Percentiles rank a stretch among this genome's conserved stretches.
phyloP scores from a whole-genome alignment of 2,888 invertebrate genomes.

The Drosophila paranaensis region DNA sequence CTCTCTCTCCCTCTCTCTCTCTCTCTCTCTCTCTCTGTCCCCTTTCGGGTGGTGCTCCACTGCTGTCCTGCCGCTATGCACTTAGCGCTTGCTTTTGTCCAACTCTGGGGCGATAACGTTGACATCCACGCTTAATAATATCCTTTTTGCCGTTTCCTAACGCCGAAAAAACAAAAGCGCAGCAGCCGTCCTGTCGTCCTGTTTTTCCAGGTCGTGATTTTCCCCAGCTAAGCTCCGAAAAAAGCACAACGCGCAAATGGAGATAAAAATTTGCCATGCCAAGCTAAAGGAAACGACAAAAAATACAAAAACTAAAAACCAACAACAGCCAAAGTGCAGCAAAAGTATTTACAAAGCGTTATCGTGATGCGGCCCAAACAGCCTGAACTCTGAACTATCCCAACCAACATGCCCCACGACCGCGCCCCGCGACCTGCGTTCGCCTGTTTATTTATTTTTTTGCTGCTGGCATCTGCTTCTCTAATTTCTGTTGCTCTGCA shows the following conservation, averaged over 20 bases:
- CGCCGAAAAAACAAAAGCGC: constrained; percentile 74
- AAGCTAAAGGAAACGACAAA: constrained; percentile 74
- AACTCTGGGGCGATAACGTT: constrained; percentile 68
- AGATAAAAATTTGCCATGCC: constrained; percentile 78
- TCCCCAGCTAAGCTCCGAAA: constrained; percentile 49
- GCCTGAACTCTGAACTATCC: constrained; percentile 62
- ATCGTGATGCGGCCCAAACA: constrained; percentile 71
- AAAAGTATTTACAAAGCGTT: constrained; percentile 80
- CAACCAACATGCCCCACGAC: constrained; percentile 12
- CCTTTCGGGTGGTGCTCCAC: background rate
- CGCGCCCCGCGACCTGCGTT: constrained; percentile 39
- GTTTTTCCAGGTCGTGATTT: constrained; percentile 71
- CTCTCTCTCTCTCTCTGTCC: background rate
- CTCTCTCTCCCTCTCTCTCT: background rate
- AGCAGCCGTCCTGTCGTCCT: constrained; percentile 39
- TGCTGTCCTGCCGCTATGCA: constrained; percentile 53
- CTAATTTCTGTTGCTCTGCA: constrained; percentile 72
- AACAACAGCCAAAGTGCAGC: constrained; percentile 77
- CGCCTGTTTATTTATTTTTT: constrained; percentile 60
- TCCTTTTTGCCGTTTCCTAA: constrained; percentile 62
- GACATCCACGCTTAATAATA: constrained; percentile 81
- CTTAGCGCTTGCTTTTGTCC: constrained; percentile 62
- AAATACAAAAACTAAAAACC: constrained; percentile 47
- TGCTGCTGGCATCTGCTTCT: constrained; percentile 71
- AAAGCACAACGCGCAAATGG: constrained; percentile 73